These are phyloP conservation scores for Climacteris rufus DNA, from an alignment of 2,113 vertebrate species.

Conservation along the genomic window DNA sequence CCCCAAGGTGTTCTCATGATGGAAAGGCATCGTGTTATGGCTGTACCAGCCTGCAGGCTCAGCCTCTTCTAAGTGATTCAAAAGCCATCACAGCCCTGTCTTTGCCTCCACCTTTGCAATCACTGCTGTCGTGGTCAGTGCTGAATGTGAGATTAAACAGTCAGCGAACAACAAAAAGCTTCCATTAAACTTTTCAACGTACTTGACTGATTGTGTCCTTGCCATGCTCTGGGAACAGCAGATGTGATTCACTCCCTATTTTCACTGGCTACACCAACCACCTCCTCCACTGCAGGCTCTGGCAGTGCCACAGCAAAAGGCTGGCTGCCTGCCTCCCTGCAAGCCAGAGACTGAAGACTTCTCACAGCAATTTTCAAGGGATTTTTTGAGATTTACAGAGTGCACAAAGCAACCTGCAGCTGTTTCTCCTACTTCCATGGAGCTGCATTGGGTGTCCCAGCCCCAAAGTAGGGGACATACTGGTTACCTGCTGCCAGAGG, in stretches of 20 bases:
- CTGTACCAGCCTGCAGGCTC: not conserved
- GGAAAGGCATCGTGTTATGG: not conserved
- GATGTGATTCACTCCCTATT: not conserved
- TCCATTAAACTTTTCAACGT: not conserved
- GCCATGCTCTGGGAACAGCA: rapidly evolving
- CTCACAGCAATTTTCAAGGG: not conserved
- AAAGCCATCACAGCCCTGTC: not conserved
- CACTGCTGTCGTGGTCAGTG: not conserved
- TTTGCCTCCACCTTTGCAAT: not conserved
- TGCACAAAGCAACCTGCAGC: not conserved
- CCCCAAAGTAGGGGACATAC: not conserved
- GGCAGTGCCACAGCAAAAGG: not conserved
- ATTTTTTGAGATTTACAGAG: not conserved
- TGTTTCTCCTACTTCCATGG: not conserved
- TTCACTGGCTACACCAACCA: not conserved
- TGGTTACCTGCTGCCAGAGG: not conserved
- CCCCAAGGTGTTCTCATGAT: not conserved
- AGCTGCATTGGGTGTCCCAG: not conserved
- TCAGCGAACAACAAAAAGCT: not conserved
- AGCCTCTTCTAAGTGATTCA: not conserved
- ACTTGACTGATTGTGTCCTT: not conserved
- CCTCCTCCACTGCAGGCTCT: not conserved
- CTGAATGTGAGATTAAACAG: not conserved
- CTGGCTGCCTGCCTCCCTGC: not conserved
- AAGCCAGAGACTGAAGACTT: not conserved